Percentiles rank a stretch among this genome's conserved stretches.
Conservation (phyloP, 2,888 invertebrate species). For the Apantesis nais region DNA sequence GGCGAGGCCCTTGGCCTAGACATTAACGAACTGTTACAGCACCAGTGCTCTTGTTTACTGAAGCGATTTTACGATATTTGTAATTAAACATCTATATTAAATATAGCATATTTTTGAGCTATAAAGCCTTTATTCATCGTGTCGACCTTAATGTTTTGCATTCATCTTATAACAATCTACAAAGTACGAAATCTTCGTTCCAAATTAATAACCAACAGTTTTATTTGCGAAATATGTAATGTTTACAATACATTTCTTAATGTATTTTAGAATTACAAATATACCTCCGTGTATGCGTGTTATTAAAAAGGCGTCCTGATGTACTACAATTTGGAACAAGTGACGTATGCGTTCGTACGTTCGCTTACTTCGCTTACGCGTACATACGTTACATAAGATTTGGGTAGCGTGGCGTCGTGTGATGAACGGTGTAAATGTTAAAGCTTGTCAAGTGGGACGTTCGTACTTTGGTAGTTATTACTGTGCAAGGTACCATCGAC, state of each 20-base stretch:
- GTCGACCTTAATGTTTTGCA: slow-evolving; percentile 39
- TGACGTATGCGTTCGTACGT: neutral
- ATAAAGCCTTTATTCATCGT: slow-evolving; percentile 40
- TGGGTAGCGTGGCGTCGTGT: neutral
- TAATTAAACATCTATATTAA: slow-evolving; percentile 32
- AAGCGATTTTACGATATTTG: slow-evolving; percentile 35
- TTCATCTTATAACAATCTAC: slow-evolving; percentile 25
- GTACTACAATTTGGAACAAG: neutral
- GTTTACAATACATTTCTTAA: neutral
- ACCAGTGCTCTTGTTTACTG: slow-evolving; percentile 26
- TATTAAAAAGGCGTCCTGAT: neutral
- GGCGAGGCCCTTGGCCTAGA: slow-evolving; percentile 25
- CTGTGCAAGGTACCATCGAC: slow-evolving; percentile 40
- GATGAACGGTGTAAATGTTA: neutral
- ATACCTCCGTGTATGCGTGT: neutral
- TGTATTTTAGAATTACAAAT: no score
- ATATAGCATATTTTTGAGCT: slow-evolving; percentile 40
- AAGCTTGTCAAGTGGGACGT: slow-evolving; percentile 14
- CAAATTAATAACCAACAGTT: neutral
- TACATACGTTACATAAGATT: neutral
- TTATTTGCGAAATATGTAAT: neutral
- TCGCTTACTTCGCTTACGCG: neutral
- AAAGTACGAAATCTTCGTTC: slow-evolving; percentile 30
- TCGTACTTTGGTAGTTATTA: slow-evolving; percentile 25
- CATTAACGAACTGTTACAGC: slow-evolving; percentile 31